Conservation (phyloP, 2,797 vertebrate genomes). For the Lerista edwardsae region DNA sequence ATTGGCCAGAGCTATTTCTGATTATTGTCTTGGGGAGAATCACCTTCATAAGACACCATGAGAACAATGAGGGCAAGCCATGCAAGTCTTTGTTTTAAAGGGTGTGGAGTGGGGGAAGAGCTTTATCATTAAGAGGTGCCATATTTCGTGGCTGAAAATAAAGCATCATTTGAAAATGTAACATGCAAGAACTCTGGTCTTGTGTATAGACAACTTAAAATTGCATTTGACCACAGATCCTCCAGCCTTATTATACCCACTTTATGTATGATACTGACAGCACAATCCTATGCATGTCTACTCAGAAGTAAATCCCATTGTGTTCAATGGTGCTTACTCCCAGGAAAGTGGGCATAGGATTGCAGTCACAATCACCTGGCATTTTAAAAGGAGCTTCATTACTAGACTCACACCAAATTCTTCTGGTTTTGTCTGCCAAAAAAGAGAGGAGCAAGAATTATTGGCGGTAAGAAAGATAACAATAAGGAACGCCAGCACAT, state of each 20-base stretch:
- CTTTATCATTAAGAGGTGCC: not conserved
- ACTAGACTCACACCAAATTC: not conserved
- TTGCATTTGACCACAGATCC: not conserved
- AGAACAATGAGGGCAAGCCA: not conserved
- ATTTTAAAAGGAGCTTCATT: not conserved
- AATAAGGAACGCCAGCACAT: too few relatives aligned
- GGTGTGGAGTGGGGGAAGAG: not conserved
- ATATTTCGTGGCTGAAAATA: not conserved
- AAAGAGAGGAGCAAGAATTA: not conserved
- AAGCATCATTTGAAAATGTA: rapidly evolving
- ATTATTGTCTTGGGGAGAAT: conserved; percentile 28
- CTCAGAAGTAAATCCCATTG: too few relatives aligned
- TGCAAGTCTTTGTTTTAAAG: conserved; percentile 44
- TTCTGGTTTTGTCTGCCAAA: not conserved
- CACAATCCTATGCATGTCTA: too few relatives aligned
- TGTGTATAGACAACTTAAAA: not conserved
- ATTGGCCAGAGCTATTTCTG: conserved; percentile 37
- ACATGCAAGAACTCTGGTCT: not conserved
- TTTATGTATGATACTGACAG: too few relatives aligned
- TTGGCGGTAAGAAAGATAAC: not conserved
- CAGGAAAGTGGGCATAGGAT: too few relatives aligned
- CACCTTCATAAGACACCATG: conserved; percentile 34
- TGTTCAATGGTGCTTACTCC: too few relatives aligned
- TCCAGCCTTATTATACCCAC: not conserved
- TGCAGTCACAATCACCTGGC: not conserved